These are phyloP conservation scores for Drosophila tripunctata DNA, from an alignment of 2,888 invertebrate genomes.

Conservation along the genomic window DNA sequence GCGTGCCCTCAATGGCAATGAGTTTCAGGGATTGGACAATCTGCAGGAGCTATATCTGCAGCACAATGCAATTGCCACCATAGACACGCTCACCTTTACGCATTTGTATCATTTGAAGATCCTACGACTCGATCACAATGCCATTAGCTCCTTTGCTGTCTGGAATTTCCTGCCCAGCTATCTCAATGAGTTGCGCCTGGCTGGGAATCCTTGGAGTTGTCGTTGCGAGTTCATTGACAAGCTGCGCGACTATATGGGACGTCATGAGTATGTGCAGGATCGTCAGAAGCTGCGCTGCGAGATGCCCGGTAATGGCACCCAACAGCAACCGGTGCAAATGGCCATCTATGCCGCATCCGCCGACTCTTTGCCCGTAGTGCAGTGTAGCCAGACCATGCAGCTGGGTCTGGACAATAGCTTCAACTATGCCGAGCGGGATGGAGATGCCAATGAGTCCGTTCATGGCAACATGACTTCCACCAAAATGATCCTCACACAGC, in stretches of 20 bases:
- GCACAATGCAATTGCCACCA: constrained; percentile 91
- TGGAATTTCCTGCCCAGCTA: constrained; percentile 89
- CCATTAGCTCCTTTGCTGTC: constrained; percentile 91
- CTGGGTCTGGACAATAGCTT: constrained; percentile 61
- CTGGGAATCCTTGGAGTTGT: constrained; percentile 94
- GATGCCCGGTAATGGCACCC: constrained; percentile 81
- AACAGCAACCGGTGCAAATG: constrained; percentile 66
- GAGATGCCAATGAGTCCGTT: constrained; percentile 45
- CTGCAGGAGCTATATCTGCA: constrained; percentile 94
- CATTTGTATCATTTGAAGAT: constrained; percentile 93
- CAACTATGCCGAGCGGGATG: constrained; percentile 54
- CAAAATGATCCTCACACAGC: constrained; percentile 83
- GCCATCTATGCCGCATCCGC: constrained; percentile 68
- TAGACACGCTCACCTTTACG: constrained; percentile 93
- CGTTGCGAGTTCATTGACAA: constrained; percentile 93
- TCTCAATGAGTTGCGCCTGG: constrained; percentile 89
- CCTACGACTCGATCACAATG: constrained; percentile 93
- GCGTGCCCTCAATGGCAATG: constrained; percentile 91
- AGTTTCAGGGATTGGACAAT: constrained; percentile 92
- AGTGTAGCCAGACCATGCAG: constrained; percentile 74
- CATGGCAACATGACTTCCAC: constrained; percentile 90
- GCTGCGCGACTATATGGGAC: constrained; percentile 91
- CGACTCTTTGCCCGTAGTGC: constrained; percentile 69
- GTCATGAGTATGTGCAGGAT: constrained; percentile 90
- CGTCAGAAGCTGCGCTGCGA: constrained; percentile 91